Base-by-base conservation (phyloP, 2,797 vertebrate species). In the Melanotaenia parkinsoni region DNA sequence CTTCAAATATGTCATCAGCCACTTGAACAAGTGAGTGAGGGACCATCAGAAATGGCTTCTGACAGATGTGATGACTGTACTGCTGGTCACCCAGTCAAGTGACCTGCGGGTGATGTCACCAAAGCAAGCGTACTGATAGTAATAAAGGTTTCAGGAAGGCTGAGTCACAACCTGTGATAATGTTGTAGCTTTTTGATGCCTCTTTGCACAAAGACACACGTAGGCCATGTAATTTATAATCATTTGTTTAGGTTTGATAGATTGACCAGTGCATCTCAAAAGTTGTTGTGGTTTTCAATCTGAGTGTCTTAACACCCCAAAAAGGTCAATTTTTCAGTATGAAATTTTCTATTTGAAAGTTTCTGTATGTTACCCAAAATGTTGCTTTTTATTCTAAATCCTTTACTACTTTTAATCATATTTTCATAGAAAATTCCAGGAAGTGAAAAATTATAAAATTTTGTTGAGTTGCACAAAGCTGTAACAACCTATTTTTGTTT, bases 1-100 rank as follows among this genome's bases (percentile, higher is more conserved):
- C 93, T 98, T 98, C 95, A 98, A 95, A 94, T 98, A 96, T 5
- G 97, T 98, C 92, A 96, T 95, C 87, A 96, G 92, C 58, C 97
- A 98, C 91, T 91, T 98, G 77, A 96, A 95, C 95, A 97, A 95
- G 97, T 98, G 91, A 58, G 95, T 93, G 78, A 88, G 63, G 18
- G 82, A 68, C 54, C 2, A 74, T 82, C 67, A 45, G 37, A 75
- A 70, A 66, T 1, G 22, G 38, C 70, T 69, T 74, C 43, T 70
- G 78, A 79, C 72, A 60, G 65, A 45, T n/a, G 1, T 57, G 81
- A 81, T 77, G 79, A 83, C 74, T 64, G 65, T 67, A 67, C 77
- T 22, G 26, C 64, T 0, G 53, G 70, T 78, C 80, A 66, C 64
- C 56, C 65, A 26, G 72, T 74, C 76, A 67, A 50, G 40, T 74